These are phyloP conservation scores for Aleiodes sp. DNA, from an alignment of 1,140 invertebrate species.

Conservation along the genomic window DNA sequence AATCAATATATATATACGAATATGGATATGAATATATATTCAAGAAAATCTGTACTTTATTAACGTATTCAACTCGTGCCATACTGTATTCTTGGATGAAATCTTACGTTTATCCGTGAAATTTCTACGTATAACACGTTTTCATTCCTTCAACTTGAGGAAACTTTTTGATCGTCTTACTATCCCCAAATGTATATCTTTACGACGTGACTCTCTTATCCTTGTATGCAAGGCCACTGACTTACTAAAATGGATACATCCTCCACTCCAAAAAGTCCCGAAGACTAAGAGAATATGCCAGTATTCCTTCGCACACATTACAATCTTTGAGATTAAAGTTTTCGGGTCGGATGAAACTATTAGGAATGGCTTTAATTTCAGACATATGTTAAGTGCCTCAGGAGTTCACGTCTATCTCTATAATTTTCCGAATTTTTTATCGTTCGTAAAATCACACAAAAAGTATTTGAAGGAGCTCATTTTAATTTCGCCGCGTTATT, in stretches of 20 bases:
- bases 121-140: neutral
- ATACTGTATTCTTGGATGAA: neutral
- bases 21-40: too few species aligned
- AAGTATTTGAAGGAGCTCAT: too few species aligned
- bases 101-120: constrained; percentile 1
- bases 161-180: constrained; percentile 12
- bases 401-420: too few species aligned
- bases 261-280: too few species aligned
- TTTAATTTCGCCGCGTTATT: neutral
- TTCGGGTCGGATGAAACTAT: too few species aligned
- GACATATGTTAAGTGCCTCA: too few species aligned
- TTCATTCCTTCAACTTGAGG: neutral
- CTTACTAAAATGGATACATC: neutral
- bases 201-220: constrained; percentile 8
- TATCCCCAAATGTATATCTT: constrained; percentile 14
- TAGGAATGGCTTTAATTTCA: too few species aligned
- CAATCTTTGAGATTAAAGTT: too few species aligned
- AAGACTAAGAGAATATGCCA: neutral
- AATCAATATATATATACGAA: too few species aligned
- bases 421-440: too few species aligned
- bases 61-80: neutral
- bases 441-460: too few species aligned
- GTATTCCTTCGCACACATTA: too few species aligned
- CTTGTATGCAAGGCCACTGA: neutral
- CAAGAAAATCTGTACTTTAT: neutral